phyloP scores from a whole-genome alignment of 1,140 invertebrate genomes.

The Zaprionus taronus region DNA sequence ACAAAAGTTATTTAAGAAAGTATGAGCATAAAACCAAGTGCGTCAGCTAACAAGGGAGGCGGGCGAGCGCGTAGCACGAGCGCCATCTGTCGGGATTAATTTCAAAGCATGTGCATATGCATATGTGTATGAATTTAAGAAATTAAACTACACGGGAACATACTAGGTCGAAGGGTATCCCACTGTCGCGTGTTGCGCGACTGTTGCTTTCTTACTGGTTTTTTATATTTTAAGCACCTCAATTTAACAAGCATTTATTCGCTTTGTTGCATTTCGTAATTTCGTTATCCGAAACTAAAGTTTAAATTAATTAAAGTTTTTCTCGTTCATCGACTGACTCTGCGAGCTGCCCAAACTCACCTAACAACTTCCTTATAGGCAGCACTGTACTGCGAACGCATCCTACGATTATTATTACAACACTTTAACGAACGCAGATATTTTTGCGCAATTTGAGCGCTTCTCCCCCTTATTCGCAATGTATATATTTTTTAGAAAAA shows the following conservation, averaged over 20 bases:
- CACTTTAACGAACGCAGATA: not conserved
- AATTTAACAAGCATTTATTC: constrained; percentile 4
- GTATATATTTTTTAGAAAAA: constrained; percentile 22
- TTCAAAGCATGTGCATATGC: no score
- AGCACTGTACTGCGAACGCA: not conserved
- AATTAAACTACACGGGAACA: no score
- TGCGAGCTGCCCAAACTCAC: not conserved
- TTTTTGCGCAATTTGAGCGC: constrained; percentile 12
- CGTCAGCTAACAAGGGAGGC: no score
- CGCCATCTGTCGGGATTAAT: no score
- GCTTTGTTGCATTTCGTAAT: not conserved
- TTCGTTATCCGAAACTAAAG: not conserved
- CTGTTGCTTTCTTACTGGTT: no score
- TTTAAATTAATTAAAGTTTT: constrained; percentile 7
- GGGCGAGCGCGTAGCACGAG: no score
- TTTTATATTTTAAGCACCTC: not conserved
- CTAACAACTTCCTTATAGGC: constrained; percentile 15
- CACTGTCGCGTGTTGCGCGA: no score
- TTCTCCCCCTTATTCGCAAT: not conserved
- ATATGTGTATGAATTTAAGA: no score
- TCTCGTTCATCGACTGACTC: not conserved
- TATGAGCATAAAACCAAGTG: no score
- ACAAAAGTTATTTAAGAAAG: no score
- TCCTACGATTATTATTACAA: constrained; percentile 12
- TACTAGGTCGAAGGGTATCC: no score